Percentiles rank a stretch among this genome's conserved stretches.
Conservation (phyloP, 2,797 vertebrate genomes). For the Hipposideros larvatus region DNA sequence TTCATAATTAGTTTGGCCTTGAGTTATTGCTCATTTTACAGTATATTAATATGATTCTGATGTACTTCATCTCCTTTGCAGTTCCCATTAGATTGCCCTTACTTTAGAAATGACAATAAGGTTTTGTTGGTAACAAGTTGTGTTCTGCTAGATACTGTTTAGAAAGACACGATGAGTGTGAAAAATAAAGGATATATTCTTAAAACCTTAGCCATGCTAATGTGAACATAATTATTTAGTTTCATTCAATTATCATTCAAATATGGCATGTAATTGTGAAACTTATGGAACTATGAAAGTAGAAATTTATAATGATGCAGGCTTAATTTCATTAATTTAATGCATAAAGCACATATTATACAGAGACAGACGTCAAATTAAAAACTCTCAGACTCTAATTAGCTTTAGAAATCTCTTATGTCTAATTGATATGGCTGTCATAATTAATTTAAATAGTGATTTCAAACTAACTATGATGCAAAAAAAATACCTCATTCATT, state of each 20-base stretch:
- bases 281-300: constrained; percentile 89
- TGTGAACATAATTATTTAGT: constrained; percentile 81
- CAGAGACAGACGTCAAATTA: constrained; percentile 90
- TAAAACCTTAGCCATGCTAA: constrained; percentile 75
- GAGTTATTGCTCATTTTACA: background rate
- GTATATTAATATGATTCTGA: background rate
- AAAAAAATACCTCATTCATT: constrained; percentile 80
- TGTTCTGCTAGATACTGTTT: background rate
- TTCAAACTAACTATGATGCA: constrained; percentile 87
- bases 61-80: background rate
- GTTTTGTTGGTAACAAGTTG: background rate
- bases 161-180: background rate
- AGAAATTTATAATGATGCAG: constrained; percentile 90
- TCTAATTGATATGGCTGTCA: constrained; percentile 91
- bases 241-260: constrained; percentile 90
- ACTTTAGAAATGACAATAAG: constrained; percentile 38
- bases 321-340: constrained; percentile 92
- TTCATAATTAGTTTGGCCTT: background rate
- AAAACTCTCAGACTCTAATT: constrained; percentile 90
- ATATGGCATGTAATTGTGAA: constrained; percentile 90
- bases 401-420: constrained; percentile 90
- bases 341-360: constrained; percentile 90
- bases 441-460: constrained; percentile 90
- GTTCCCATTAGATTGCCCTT: background rate
- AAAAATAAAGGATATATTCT: constrained; percentile 66